Evolutionary conservation across 2,113 vertebrate genomes (phyloP), one percentile per base, ranked within the genome.

Genomic region (Ornithorhynchus anatinus): DNA sequence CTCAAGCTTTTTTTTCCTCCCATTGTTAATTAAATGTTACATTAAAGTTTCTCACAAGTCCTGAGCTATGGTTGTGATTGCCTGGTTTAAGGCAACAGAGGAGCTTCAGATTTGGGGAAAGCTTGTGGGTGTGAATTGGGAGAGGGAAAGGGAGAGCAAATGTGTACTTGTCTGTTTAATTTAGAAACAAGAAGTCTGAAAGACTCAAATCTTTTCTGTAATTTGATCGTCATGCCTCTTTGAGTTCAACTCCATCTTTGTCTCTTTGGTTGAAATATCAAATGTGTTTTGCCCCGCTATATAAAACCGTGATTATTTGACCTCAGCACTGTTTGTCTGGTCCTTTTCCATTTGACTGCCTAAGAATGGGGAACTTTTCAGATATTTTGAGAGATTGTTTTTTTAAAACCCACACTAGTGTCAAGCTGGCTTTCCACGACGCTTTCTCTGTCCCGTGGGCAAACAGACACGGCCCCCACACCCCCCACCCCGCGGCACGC

Each of bases 301-400:
- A 71, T 81, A 84, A 71, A 89, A 63, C 58, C 64, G 78, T 65
- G 57, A 80, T 80, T 73, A 58, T 62, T 15, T 17, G 82, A 89
- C 76, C 85, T 91, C 86, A 74, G 84, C 88, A 87, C 89, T 91
- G 85, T 80, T 29, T 59, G 85, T 81, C 87, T 65, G 89, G 81
- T 86, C 84, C 58, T 64, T 88, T 82, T 74, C 69, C 56, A 29
- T 84, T 75, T 48, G 79, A 52, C 76, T 70, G 72, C 68, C 10
- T 79, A 75, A 48, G 76, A 69, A 72, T 61, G 35, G 64, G 75
- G 72, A 72, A 23, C 35, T 81, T 75, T 68, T 69, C 10, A 74
- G 83, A 20, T 35, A 61, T 73, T 40, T 84, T n/a, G n/a, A n/a
- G n/a, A n/a, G n/a, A n/a, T n/a, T n/a, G n/a, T n/a, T n/a, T n/a